These are phyloP conservation scores for Pachydiplax longipennis DNA, from an alignment of 2,888 invertebrate genomes.

Conservation along the genomic window DNA sequence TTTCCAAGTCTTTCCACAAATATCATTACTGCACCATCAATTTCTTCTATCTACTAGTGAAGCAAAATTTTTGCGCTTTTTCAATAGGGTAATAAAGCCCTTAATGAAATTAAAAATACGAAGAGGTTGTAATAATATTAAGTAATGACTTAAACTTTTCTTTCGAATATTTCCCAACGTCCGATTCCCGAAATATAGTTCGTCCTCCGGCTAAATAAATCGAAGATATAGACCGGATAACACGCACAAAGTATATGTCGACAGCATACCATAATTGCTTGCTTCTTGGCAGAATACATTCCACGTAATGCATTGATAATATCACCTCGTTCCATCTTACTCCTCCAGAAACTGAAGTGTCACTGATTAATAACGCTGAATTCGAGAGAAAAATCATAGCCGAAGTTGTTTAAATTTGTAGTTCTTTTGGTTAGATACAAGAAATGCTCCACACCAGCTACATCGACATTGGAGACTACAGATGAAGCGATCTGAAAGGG, in stretches of 20 bases:
- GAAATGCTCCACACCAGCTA: not conserved
- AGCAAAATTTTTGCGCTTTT: no score
- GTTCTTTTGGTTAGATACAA: conserved; percentile 21
- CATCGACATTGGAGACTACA: not conserved
- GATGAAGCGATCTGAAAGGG: not conserved
- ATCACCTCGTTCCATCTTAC: no score
- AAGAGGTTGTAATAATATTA: no score
- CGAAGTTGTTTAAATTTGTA: conserved; percentile 12
- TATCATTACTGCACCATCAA: not conserved
- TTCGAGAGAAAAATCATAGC: conserved; percentile 17
- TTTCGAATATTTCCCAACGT: no score
- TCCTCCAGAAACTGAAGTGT: not conserved
- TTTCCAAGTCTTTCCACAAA: not conserved
- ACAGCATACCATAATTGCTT: no score
- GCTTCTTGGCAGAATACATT: not conserved
- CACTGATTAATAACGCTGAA: conserved; percentile 6
- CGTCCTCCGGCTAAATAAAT: no score
- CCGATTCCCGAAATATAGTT: no score
- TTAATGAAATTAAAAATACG: no score
- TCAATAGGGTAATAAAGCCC: no score
- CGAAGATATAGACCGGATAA: no score
- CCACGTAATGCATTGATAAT: not conserved
- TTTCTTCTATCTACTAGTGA: not conserved
- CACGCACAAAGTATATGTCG: no score
- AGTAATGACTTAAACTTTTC: no score